A percentile compares a stretch with the other conserved stretches of the same genome.
Conservation (phyloP, 2,888 invertebrate genomes). For the Napeogenes inachia region DNA sequence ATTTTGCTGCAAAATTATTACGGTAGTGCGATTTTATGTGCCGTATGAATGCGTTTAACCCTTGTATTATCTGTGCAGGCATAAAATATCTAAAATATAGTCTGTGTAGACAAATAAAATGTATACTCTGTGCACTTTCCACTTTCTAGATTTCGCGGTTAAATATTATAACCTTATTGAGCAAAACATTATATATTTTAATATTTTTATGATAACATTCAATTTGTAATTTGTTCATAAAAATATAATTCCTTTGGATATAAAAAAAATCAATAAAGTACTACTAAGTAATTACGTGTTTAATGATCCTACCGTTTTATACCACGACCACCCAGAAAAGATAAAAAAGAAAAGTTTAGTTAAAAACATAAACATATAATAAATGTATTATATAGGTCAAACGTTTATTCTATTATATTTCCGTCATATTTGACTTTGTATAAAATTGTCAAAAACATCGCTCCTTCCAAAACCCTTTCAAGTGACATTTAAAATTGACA, state of each 20-base stretch:
- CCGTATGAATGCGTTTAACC: slow-evolving; percentile 4
- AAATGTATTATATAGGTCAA: no score
- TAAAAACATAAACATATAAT: neutral
- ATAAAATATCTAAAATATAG: neutral
- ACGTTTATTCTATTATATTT: no score
- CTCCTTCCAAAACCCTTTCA: neutral
- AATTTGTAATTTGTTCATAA: no score
- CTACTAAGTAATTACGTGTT: slow-evolving; percentile 18
- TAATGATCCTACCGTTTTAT: slow-evolving; percentile 23
- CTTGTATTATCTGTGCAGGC: neutral
- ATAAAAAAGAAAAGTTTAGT: neutral
- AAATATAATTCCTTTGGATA: no score
- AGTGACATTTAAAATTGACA: slow-evolving; percentile 28
- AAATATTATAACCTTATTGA: neutral
- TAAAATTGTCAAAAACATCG: neutral
- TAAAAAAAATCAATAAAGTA: slow-evolving; percentile 16
- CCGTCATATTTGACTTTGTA: neutral
- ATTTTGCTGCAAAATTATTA: slow-evolving; percentile 7
- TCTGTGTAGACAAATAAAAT: neutral
- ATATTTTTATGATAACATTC: no score
- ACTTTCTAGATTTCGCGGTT: slow-evolving; percentile 1
- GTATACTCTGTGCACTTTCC: neutral
- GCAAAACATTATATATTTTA: no score
- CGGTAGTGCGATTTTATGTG: slow-evolving; percentile 1
- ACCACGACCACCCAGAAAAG: slow-evolving; percentile 19